phyloP scores from a whole-genome alignment of 2,797 vertebrate genomes.

The Pygocentrus nattereri region DNA sequence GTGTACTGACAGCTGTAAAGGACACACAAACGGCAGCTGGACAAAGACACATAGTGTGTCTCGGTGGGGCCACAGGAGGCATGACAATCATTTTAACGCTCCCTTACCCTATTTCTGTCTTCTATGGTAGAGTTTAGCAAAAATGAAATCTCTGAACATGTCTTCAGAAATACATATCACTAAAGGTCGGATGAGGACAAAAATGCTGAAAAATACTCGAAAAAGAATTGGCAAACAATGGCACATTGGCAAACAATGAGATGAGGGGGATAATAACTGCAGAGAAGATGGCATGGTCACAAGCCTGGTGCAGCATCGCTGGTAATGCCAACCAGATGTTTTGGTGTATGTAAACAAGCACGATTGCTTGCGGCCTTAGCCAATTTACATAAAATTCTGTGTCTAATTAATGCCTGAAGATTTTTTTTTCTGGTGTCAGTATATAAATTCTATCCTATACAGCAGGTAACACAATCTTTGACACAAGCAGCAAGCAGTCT shows the following conservation, averaged over 20 bases:
- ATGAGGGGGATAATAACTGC: not conserved
- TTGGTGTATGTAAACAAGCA: not conserved
- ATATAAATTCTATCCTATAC: not conserved
- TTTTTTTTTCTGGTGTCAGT: too few relatives aligned
- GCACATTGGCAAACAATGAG: not conserved
- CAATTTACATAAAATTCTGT: not conserved
- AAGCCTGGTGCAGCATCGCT: not conserved
- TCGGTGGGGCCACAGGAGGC: not conserved
- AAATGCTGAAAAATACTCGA: not conserved
- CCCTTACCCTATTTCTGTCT: constrained; percentile 5
- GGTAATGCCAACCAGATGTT: not conserved
- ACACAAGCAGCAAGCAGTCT: not conserved
- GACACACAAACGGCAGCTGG: constrained; percentile 53
- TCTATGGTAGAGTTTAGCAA: not conserved
- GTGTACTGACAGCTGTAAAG: constrained; percentile 52
- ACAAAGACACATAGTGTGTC: constrained; percentile 44
- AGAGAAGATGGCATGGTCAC: too few relatives aligned
- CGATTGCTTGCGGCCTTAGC: not conserved
- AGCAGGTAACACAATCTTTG: not conserved
- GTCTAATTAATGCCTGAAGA: not conserved
- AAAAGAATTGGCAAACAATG: not conserved
- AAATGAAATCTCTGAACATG: constrained; percentile 2
- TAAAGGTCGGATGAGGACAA: constrained; percentile 8
- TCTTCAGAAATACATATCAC: not conserved
- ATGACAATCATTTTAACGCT: constrained; percentile 32